These are phyloP conservation scores for Holacanthus passer DNA, from an alignment of 2,113 vertebrate genomes.

Conservation along the genomic window DNA sequence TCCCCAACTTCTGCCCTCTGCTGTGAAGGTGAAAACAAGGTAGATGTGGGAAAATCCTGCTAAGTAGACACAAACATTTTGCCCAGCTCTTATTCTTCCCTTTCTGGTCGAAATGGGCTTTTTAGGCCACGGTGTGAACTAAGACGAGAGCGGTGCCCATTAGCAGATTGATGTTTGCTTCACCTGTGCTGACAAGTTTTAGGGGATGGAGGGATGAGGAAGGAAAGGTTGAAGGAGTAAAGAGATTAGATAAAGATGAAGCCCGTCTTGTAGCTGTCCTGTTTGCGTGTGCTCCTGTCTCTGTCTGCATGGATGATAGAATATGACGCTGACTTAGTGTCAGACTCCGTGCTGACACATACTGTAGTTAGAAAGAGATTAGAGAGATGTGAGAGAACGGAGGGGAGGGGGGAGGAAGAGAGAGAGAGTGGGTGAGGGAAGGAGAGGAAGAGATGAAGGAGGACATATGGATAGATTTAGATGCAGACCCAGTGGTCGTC, in stretches of 20 bases:
- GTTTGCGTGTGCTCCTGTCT: constrained; percentile 59
- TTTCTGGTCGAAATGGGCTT: not conserved
- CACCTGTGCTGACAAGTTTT: constrained; percentile 57
- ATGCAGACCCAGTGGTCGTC: constrained; percentile 16
- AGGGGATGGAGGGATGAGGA: constrained; percentile 45
- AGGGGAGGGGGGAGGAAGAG: not conserved
- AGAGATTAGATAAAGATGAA: constrained; percentile 64
- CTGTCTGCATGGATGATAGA: constrained; percentile 73
- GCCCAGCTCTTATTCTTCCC: not conserved
- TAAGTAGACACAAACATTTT: not conserved
- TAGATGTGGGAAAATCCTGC: not conserved
- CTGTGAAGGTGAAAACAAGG: constrained; percentile 37
- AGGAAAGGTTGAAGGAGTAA: constrained; percentile 37
- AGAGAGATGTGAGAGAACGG: constrained; percentile 50
- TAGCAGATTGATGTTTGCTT: constrained; percentile 53
- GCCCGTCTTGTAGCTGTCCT: constrained; percentile 73
- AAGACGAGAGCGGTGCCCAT: constrained; percentile 36
- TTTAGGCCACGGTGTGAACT: constrained; percentile 28
- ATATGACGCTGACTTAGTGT: constrained; percentile 74
- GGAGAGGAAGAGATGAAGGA: constrained; percentile 33
- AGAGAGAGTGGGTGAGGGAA: not conserved
- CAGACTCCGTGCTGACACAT: constrained; percentile 66
- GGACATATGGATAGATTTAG: constrained; percentile 52
- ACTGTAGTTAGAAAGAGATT: constrained; percentile 64
- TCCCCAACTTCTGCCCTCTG: not conserved